Evolutionary conservation across 2,113 vertebrate genomes (phyloP).

Genomic region (Callaeas wilsoni): DNA sequence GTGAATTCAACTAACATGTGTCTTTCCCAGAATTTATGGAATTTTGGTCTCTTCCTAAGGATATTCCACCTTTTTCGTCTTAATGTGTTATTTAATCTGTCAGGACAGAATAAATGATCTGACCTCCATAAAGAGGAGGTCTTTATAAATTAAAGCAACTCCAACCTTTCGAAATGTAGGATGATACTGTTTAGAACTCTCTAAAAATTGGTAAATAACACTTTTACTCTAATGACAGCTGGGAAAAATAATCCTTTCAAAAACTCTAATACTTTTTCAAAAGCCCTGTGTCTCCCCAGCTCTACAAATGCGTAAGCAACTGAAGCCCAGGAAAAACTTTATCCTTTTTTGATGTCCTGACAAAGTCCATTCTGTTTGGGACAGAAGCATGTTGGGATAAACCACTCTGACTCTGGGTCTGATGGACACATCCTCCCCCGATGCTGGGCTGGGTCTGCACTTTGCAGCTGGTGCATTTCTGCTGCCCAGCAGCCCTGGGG

Average conservation of each 20-base stretch:
- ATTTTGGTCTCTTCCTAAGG: not conserved
- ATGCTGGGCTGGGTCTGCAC: not conserved
- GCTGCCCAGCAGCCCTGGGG: not conserved
- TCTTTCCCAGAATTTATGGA: not conserved
- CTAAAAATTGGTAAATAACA: not conserved
- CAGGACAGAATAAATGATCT: not conserved
- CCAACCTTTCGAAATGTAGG: not conserved
- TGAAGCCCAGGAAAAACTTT: not conserved
- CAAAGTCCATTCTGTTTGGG: not conserved
- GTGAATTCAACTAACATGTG: fast-evolving
- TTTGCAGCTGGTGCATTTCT: not conserved
- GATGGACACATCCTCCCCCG: not conserved
- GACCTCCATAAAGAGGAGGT: not conserved
- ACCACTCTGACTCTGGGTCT: not conserved
- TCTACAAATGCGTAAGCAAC: not conserved
- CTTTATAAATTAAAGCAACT: too few relatives aligned
- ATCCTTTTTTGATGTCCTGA: not conserved
- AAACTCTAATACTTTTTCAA: not conserved
- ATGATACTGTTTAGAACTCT: not conserved
- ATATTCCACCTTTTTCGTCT: not conserved
- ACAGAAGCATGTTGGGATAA: not conserved
- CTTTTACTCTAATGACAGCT: not conserved
- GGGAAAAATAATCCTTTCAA: not conserved
- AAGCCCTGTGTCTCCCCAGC: not conserved
- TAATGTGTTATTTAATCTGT: not conserved